Evolutionary conservation across 2,113 vertebrate genomes (phyloP).

Genomic region (Nipponia nippon): DNA sequence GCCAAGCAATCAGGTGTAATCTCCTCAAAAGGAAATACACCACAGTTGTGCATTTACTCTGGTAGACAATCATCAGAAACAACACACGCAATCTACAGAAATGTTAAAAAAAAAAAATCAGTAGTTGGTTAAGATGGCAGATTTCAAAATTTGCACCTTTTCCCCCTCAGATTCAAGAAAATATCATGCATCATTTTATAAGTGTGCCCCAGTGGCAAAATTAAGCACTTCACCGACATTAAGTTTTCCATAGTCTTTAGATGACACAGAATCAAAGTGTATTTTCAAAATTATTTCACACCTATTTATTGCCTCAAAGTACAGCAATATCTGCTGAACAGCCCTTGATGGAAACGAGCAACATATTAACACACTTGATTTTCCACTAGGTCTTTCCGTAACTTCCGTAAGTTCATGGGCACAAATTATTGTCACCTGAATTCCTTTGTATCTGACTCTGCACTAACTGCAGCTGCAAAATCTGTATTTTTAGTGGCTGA

Average conservation of each 20-base stretch:
- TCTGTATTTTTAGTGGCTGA: rapidly evolving
- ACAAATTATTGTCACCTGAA: not conserved
- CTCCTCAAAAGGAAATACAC: not conserved
- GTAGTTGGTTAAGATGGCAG: not conserved
- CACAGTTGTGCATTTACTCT: not conserved
- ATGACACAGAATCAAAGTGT: conserved; percentile 40
- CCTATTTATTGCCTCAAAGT: not conserved
- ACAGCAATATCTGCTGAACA: not conserved
- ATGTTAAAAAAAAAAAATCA: not conserved
- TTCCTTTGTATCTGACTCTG: not conserved
- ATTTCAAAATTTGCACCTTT: not conserved
- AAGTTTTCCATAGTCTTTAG: not conserved
- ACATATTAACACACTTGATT: not conserved
- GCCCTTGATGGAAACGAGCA: not conserved
- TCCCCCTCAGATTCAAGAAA: not conserved
- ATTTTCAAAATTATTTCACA: not conserved
- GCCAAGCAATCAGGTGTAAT: not conserved
- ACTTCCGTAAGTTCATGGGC: not conserved
- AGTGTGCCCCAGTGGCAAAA: not conserved
- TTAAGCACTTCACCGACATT: not conserved
- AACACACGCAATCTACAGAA: not conserved
- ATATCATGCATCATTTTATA: not conserved
- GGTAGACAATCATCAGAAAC: not conserved
- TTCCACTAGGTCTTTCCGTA: not conserved
- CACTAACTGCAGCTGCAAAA: not conserved